Conservation (phyloP, 92 coral and sea anemone species). For the Blastomussa wellsi region DNA sequence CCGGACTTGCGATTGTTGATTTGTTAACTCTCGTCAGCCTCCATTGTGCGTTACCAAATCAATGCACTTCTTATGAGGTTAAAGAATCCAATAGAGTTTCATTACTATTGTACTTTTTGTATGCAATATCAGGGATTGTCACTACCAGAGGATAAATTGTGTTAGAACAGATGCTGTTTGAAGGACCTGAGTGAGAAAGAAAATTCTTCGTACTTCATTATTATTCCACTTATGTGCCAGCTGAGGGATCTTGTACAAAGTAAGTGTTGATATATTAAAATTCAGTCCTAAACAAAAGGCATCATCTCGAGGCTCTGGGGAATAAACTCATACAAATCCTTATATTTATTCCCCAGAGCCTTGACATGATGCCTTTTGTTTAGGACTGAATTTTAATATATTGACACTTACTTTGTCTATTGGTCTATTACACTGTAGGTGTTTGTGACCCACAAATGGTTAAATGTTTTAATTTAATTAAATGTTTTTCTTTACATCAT, state of each 20-base stretch:
- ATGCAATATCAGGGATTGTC: conserved; percentile 59
- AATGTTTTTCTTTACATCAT: conserved; percentile 9
- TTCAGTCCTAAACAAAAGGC: too few relatives aligned
- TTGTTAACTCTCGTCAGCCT: conserved; percentile 56
- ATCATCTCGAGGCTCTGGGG: too few relatives aligned
- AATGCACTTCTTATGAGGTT: conserved; percentile 57
- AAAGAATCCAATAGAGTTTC: conserved; percentile 62
- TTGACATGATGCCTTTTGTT: too few relatives aligned
- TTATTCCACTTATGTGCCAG: conserved; percentile 53
- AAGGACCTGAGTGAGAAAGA: conserved; percentile 46
- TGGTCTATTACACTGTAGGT: too few relatives aligned
- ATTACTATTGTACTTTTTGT: conserved; percentile 69
- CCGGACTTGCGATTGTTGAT: conserved; percentile 59
- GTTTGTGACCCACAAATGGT: conserved; percentile 3
- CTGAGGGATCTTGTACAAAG: conserved; percentile 43
- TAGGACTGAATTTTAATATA: too few relatives aligned
- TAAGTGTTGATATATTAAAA: conserved; percentile 36
- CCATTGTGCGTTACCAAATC: conserved; percentile 62
- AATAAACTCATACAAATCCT: too few relatives aligned
- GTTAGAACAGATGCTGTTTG: conserved; percentile 55
- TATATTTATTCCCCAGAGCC: too few relatives aligned
- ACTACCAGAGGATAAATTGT: conserved; percentile 41
- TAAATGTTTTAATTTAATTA: not conserved
- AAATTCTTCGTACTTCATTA: conserved; percentile 55
- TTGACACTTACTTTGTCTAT: too few relatives aligned